Percentiles rank a stretch among this genome's conserved stretches.
These are phyloP conservation scores for Tipula lateralis DNA, from an alignment of 2,888 invertebrate genomes.

Conservation along the genomic window DNA sequence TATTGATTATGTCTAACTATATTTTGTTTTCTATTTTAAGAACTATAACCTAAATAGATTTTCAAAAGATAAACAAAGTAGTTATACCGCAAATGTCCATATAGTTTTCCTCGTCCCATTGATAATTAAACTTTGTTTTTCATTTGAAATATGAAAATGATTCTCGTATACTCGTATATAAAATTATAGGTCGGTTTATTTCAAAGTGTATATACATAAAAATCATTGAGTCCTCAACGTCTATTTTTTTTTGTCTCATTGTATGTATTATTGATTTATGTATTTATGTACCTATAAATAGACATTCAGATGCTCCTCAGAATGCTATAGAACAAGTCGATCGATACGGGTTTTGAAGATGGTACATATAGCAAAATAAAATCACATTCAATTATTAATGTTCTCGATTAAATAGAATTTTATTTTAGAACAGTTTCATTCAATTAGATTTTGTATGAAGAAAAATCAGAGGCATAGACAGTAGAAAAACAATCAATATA, in stretches of 20 bases:
- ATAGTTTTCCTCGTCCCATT: background rate
- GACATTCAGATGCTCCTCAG: background rate
- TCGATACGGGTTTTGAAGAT: background rate
- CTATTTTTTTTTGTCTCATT: background rate
- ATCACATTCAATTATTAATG: background rate
- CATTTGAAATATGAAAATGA: background rate
- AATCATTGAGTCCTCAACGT: background rate
- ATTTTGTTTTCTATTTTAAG: background rate
- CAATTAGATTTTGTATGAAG: background rate
- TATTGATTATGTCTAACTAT: constrained; percentile 19
- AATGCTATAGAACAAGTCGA: background rate
- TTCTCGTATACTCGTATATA: background rate
- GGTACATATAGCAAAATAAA: background rate
- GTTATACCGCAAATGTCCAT: background rate
- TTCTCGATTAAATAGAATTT: background rate
- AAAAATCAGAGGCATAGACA: background rate
- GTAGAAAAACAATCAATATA: background rate
- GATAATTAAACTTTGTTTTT: background rate
- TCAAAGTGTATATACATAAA: background rate
- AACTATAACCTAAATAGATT: constrained; percentile 11
- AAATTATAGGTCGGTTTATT: background rate
- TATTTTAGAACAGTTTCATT: background rate
- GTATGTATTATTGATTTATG: background rate
- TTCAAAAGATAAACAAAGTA: background rate
- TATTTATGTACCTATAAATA: background rate